Evolutionary conservation across 2,797 vertebrate genomes (phyloP), one percentile per base, ranked within the genome.

Genomic region (Gymnoscopelus microlampas): DNA sequence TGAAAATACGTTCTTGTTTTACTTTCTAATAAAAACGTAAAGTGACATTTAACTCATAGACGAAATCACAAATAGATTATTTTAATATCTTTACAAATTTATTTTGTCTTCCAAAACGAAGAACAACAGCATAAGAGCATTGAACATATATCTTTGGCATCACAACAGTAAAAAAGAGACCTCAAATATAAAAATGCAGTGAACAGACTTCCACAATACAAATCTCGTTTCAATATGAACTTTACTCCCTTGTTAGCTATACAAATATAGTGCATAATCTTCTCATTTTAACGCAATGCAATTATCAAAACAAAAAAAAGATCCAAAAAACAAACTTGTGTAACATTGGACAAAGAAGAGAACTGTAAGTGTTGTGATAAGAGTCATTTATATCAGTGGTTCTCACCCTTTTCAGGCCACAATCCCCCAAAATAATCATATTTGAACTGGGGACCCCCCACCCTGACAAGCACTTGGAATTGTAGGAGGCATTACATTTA

Each of bases 151-250:
- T 98, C 97, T 99, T 99, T 98, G 97, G 98, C 93, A 94, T 96
- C 95, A 95, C 91, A 92, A 19, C 92, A 81, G 89, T 94, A 89
- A 93, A 94, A 95, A 88, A 87, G 83, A 92, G 85, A 94, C 95
- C 93, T 93, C 92, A 93, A 94, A 94, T 96, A 95, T 87, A 94
- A 87, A 96, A 96, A 96, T 93, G 95, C 95, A 96, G 95, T 94
- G 93, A 92, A 93, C 91, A 85, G 88, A 93, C 94, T 95, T 95
- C 91, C 94, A 95, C 95, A 90, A 95, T 96, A 97, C 96, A 96
- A 96, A 95, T 95, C 93, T 94, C 94, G 95, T 97, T 97, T 96
- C 96, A 97, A 98, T 97, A 97, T 97, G 96, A 98, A 98, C 95
- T 94, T 95, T 85, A 94, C 94, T 95, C 93, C 89, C 92, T 90